Percentiles rank a stretch among this genome's conserved stretches.
These are phyloP conservation scores for Carabus problematicus DNA, from an alignment of 2,888 invertebrate species.

Conservation along the genomic window DNA sequence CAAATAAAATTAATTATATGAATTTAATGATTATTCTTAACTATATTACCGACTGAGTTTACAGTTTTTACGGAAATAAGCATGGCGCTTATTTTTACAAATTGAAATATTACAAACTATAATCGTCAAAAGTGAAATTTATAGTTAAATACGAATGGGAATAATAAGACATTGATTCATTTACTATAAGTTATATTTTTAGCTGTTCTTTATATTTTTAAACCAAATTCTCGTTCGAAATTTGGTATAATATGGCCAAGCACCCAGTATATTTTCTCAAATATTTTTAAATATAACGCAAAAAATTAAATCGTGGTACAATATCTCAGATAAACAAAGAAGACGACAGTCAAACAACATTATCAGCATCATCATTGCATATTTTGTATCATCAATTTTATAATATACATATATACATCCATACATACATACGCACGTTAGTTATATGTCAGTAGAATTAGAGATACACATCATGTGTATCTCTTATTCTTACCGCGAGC, in stretches of 20 bases:
- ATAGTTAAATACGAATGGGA: not conserved
- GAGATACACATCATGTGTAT: too few relatives aligned
- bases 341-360: slow-evolving; percentile 18
- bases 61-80: too few relatives aligned
- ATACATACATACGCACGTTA: not conserved
- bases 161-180: slow-evolving; percentile 3
- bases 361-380: not conserved
- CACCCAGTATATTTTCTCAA: slow-evolving; percentile 36
- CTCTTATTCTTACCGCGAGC: too few relatives aligned
- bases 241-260: slow-evolving; percentile 38
- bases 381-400: slow-evolving; percentile 5
- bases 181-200: slow-evolving; percentile 40
- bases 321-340: slow-evolving; percentile 19
- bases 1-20: too few relatives aligned
- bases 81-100: too few relatives aligned
- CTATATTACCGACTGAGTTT: too few relatives aligned
- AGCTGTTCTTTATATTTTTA: slow-evolving; percentile 38
- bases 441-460: too few relatives aligned
- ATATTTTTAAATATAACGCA: slow-evolving; percentile 32
- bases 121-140: too few relatives aligned
- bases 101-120: too few relatives aligned
- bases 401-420: not conserved
- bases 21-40: too few relatives aligned
- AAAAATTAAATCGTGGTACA: slow-evolving; percentile 29
- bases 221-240: slow-evolving; percentile 32